Evolutionary conservation across 1,140 invertebrate species (phyloP).

Genomic region (Chymomyza costata): DNA sequence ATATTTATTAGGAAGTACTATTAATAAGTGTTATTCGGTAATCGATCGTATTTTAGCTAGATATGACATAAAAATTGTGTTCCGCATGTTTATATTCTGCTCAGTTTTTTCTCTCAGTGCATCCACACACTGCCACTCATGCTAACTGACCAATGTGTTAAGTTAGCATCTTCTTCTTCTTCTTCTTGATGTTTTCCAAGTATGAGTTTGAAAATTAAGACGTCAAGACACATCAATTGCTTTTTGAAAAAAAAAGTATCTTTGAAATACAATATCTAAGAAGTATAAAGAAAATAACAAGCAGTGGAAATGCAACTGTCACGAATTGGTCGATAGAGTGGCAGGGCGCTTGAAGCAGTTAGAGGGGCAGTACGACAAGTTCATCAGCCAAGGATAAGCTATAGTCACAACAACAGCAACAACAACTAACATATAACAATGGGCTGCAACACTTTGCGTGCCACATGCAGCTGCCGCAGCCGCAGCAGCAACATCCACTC

Average conservation of each 20-base stretch:
- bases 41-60: too few species aligned
- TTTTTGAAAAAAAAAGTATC: slow-evolving; percentile 22
- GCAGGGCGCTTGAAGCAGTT: too few species aligned
- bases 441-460: slow-evolving; percentile 57
- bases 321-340: too few species aligned
- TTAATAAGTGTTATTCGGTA: too few species aligned
- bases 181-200: too few species aligned
- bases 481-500: slow-evolving; percentile 8
- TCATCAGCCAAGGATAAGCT: slow-evolving; percentile 61
- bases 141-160: too few species aligned
- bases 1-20: too few species aligned
- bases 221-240: slow-evolving; percentile 63
- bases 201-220: slow-evolving; percentile 66
- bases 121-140: too few species aligned
- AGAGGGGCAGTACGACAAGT: slow-evolving; percentile 35
- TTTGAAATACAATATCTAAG: slow-evolving; percentile 44
- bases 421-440: slow-evolving; percentile 35
- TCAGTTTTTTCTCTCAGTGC: too few species aligned
- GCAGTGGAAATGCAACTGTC: slow-evolving; percentile 50
- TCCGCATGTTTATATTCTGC: too few species aligned
- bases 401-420: slow-evolving; percentile 12
- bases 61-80: too few species aligned
- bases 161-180: too few species aligned
- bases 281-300: slow-evolving; percentile 58
- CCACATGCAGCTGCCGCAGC: slow-evolving; percentile 51